These are phyloP conservation scores for Zygaena filipendulae DNA, from an alignment of 2,888 invertebrate species.

Conservation along the genomic window DNA sequence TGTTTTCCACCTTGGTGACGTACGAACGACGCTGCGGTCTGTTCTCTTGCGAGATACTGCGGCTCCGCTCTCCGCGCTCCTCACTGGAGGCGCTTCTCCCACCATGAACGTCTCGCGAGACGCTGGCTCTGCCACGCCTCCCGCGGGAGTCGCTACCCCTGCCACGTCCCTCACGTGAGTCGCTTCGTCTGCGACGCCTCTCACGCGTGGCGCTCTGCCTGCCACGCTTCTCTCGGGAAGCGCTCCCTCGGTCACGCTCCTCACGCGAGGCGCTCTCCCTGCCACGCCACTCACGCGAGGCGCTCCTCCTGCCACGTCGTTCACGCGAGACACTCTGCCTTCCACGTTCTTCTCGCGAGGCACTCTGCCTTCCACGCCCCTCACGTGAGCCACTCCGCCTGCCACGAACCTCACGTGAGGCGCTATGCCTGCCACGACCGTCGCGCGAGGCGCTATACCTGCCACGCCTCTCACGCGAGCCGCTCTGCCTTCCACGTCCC, in stretches of 20 bases:
- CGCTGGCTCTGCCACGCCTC: too few species aligned
- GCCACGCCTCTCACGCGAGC: too few species aligned
- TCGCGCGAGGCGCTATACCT: slow-evolving; percentile 32
- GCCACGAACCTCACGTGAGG: too few species aligned
- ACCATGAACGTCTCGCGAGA: too few species aligned
- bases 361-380: slow-evolving; percentile 23
- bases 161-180: too few species aligned
- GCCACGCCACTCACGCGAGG: slow-evolving; percentile 18
- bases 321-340: slow-evolving; percentile 32
- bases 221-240: not conserved
- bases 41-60: slow-evolving; percentile 2
- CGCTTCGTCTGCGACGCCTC: slow-evolving; percentile 1
- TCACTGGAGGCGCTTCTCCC: slow-evolving; percentile 1
- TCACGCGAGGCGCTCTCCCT: not conserved
- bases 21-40: slow-evolving; percentile 30
- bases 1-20: slow-evolving; percentile 44
- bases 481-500: slow-evolving; percentile 23
- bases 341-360: too few species aligned
- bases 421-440: slow-evolving; percentile 28
- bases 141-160: slow-evolving; percentile 5
- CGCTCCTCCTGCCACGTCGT: slow-evolving; percentile 25
- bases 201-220: slow-evolving; percentile 1
- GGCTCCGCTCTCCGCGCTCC: not conserved
- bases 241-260: not conserved
- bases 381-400: slow-evolving; percentile 17